Base-by-base conservation (phyloP, 2,797 vertebrate species). In the Galagoides demidoff region DNA sequence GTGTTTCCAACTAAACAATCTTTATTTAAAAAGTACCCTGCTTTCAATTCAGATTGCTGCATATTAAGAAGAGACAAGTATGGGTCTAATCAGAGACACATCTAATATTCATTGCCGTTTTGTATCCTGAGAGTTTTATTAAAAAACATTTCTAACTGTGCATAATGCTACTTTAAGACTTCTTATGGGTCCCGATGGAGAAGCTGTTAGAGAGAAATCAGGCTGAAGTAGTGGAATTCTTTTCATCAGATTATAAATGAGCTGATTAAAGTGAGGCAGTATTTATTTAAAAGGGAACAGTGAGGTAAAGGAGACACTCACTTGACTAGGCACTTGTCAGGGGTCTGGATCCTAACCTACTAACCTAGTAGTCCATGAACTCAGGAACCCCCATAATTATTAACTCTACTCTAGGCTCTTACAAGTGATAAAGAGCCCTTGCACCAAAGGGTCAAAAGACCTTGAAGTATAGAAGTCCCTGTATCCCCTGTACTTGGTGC, bases 1-100 rank as follows among this genome's bases (percentile, higher is more conserved):
- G 45, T 52, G 85, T 66, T 79, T 81, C 82, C 39, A 94, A 55
- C 17, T 37, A 77, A 95, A 89, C 76, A 84, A 77, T 86, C 43
- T 55, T 84, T 37, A 31, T 78, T 92, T 43, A 34, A 79, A 76
- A 63, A 61, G 25, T 22, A 43, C 27, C 7, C 8, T 79, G 31
- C 59, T 89, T 82, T 87, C 29, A 9, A 77, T 76, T 81, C 71
- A 39, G 91, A 89, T n/a, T 9, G 66, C 45, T 37, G 43, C n/a
- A 39, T 66, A 64, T 34, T 78, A 57, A 70, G 39, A 59, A 55
- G 1, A 79, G 45, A 82, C 70, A 39, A 5, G 57, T 19, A 20
- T 9, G 68, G n/a, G 73, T 57, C 55, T 82, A n/a, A 22, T 45
- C 27, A 91, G 34, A 91, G 29, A 86, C 22, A 49, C 2, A 25